These are phyloP conservation scores for Leptinotarsa tumamoca DNA, from an alignment of 2,888 invertebrate species.

Conservation along the genomic window DNA sequence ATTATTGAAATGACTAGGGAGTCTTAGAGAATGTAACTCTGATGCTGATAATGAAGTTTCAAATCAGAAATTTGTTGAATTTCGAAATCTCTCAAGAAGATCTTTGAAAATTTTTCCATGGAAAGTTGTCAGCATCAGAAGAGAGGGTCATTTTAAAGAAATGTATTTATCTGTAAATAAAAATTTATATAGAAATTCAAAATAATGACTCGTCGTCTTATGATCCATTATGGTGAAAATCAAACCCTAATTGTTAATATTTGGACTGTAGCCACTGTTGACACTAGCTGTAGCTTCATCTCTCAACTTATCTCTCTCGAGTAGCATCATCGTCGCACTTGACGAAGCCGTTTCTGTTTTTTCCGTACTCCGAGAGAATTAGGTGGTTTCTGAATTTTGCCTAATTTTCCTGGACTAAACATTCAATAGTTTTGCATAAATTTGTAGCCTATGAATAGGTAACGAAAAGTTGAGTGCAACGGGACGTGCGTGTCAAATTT, in stretches of 20 bases:
- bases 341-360: neutral
- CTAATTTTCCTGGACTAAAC: neutral
- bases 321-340: constrained; percentile 2
- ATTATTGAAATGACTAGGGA: constrained; percentile 41
- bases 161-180: constrained; percentile 22
- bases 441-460: constrained; percentile 45
- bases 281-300: constrained; percentile 4
- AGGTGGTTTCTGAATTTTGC: neutral
- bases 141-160: neutral
- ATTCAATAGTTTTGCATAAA: constrained; percentile 17
- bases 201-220: constrained; percentile 16
- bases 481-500: constrained; percentile 51
- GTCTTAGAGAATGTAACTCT: constrained; percentile 7
- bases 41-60: neutral
- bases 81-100: neutral
- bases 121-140: constrained; percentile 5
- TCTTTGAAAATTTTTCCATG: too few relatives aligned
- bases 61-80: too few relatives aligned
- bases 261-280: constrained; percentile 3
- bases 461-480: constrained; percentile 45
- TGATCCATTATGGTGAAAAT: constrained; percentile 2
- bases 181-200: constrained; percentile 6
- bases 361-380: neutral
- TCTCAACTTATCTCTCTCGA: constrained; percentile 7
- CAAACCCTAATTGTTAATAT: constrained; percentile 11